Conservation (phyloP, 37 sponge, comb jelly and placozoan species). For the Geodia barretti region DNA sequence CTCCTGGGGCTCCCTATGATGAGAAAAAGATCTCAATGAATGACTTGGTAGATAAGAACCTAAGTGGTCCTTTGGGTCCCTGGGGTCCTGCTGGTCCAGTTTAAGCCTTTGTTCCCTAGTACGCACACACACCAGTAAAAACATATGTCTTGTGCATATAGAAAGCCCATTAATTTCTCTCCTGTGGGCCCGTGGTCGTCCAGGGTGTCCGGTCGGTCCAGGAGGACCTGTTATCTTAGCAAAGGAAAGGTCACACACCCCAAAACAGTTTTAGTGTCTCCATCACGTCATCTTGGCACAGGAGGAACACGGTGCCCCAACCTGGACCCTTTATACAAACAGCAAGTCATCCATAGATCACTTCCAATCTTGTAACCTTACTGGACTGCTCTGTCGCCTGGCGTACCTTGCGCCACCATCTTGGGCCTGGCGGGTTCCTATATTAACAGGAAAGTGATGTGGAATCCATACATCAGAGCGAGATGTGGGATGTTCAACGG, state of each 20-base stretch:
- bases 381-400: constrained; percentile 60
- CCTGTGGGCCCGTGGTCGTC: constrained; percentile 16
- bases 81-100: constrained; percentile 49
- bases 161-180: constrained; percentile 16
- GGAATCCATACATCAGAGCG: background rate
- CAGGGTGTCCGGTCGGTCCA: constrained; percentile 51
- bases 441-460: background rate
- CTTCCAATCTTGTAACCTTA: constrained; percentile 9
- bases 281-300: constrained; percentile 56
- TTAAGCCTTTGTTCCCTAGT: constrained; percentile 41
- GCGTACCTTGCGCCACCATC: constrained; percentile 59
- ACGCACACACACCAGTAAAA: background rate
- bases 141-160: background rate
- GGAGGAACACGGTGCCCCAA: constrained; percentile 64
- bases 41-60: background rate
- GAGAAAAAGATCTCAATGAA: background rate
- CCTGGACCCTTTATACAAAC: constrained; percentile 44
- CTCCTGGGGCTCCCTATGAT: constrained; percentile 44
- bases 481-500: constrained; percentile 3
- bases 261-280: constrained; percentile 28
- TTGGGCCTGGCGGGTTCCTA: constrained; percentile 64
- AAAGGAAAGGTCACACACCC: constrained; percentile 3
- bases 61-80: constrained; percentile 55
- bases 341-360: background rate
- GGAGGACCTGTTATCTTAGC: constrained; percentile 15